Base-by-base conservation (phyloP, 2,888 invertebrate genomes). In the Drosophila percnosoma region DNA sequence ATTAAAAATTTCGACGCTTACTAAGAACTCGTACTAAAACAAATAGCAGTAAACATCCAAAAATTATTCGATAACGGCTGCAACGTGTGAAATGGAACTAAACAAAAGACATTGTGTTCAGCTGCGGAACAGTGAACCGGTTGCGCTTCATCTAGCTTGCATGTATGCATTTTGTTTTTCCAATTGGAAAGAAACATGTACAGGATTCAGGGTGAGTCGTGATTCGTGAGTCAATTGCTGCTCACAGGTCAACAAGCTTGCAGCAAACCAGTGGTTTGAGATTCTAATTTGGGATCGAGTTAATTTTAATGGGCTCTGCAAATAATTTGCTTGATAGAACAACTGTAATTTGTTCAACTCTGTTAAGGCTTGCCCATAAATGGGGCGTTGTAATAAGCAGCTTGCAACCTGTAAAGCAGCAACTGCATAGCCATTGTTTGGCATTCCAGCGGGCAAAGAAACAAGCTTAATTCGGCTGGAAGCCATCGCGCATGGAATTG, bases 371-470 rank as follows among this genome's bases (percentile, higher is more conserved):
- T 53, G 61, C 36, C 82, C 77, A 82, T 85, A 59, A 83, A 71
- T 42, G 74, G 75, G 74, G 81, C 78, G 67, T 80, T 69, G 65
- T 80, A 85, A 80, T 82, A 77, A 77, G 70, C 73, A 73, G 52
- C 42, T 58, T n/a, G 45, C 66, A 59, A 68, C 66, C 55, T 29
- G 45, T 5, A 45, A 45, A 8, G 45, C 15, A 45, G 45, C 49
- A 38, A 57, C 40, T 18, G 11, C 33, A 70, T 64, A 58, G 59
- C 75, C 62, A 68, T 79, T 78, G 68, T 80, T 82, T 80, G 75
- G 75, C 75, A 75, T 71, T 34, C 33, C 42, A 51, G 29, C 21
- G 77, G 29, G 11, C 11, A 6, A 29, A 73, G 75, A 71, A 82
- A 58, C 71, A 65, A 34, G 49, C 61, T 72, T 64, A 70, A 72